Percentiles rank a stretch among this genome's conserved stretches.
These are phyloP conservation scores for Argyresthia goedartella DNA, from an alignment of 2,888 invertebrate species.

Conservation along the genomic window DNA sequence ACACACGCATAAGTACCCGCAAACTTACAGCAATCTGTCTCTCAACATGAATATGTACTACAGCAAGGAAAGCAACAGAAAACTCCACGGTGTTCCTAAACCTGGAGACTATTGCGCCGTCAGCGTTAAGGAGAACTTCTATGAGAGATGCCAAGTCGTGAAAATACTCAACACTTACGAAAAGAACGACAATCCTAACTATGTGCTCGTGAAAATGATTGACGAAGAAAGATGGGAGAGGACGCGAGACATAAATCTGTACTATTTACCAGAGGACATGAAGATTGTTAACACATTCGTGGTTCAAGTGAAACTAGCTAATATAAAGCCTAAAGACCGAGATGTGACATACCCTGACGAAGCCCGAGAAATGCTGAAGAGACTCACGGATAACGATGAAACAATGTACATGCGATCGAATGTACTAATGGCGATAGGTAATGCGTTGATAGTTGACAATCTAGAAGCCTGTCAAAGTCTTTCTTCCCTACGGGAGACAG, in stretches of 20 bases:
- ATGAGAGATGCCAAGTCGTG: constrained; percentile 68
- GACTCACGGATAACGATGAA: constrained; percentile 33
- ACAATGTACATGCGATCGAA: constrained; percentile 49
- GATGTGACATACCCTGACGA: constrained; percentile 48
- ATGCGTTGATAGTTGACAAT: constrained; percentile 75
- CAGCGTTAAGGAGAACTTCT: constrained; percentile 49
- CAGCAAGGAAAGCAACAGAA: constrained; percentile 37
- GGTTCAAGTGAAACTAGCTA: constrained; percentile 40
- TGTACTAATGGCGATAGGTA: constrained; percentile 69
- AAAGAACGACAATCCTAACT: constrained; percentile 30
- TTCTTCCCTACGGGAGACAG: constrained; percentile 48
- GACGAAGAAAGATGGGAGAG: constrained; percentile 69
- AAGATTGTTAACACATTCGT: constrained; percentile 52
- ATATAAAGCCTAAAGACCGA: constrained; percentile 45
- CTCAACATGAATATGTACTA: constrained; percentile 49
- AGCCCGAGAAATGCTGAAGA: constrained; percentile 31
- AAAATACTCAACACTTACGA: constrained; percentile 38
- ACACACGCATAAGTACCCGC: constrained; percentile 30
- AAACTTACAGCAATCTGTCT: constrained; percentile 36
- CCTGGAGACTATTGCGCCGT: constrained; percentile 72
- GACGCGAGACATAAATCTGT: constrained; percentile 47
- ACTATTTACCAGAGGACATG: constrained; percentile 62
- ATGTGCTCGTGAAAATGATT: constrained; percentile 65
- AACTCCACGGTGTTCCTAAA: constrained; percentile 43
- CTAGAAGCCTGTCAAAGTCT: constrained; percentile 71